These are phyloP conservation scores for Prosapia bicincta DNA, from an alignment of 2,888 invertebrate species.

Conservation along the genomic window DNA sequence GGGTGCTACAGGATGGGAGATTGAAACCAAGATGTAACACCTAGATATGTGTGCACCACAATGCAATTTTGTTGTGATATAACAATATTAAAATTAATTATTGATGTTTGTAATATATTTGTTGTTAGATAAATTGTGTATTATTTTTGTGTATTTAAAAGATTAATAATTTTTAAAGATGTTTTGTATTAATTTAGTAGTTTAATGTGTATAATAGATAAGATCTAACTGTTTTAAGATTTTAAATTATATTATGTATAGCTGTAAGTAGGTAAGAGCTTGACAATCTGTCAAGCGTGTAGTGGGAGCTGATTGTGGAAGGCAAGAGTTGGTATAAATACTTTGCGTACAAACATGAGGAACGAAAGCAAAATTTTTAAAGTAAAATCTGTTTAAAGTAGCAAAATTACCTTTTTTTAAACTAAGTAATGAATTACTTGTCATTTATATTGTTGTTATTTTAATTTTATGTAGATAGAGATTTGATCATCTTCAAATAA, in stretches of 20 bases:
- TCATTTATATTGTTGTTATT: too few relatives aligned
- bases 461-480: too few relatives aligned
- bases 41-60: constrained; percentile 29
- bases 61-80: constrained; percentile 39
- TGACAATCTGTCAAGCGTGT: background rate
- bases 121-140: constrained; percentile 27
- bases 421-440: too few relatives aligned
- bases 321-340: constrained; percentile 3
- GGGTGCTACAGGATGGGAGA: constrained; percentile 20
- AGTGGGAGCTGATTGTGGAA: constrained; percentile 3
- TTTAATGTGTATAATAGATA: constrained; percentile 3
- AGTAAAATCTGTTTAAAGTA: too few relatives aligned
- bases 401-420: too few relatives aligned
- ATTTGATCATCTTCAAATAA: too few relatives aligned
- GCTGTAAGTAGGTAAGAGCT: constrained; percentile 3
- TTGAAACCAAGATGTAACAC: constrained; percentile 1
- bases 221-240: constrained; percentile 21
- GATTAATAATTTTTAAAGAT: background rate
- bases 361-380: too few relatives aligned
- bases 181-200: constrained; percentile 3
- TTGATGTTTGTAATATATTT: constrained; percentile 31
- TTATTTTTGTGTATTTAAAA: constrained; percentile 26
- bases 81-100: constrained; percentile 36
- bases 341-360: too few relatives aligned
- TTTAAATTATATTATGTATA: constrained; percentile 16